Conservation (phyloP, 2,888 invertebrate genomes). For the Dasypogon diadema region DNA sequence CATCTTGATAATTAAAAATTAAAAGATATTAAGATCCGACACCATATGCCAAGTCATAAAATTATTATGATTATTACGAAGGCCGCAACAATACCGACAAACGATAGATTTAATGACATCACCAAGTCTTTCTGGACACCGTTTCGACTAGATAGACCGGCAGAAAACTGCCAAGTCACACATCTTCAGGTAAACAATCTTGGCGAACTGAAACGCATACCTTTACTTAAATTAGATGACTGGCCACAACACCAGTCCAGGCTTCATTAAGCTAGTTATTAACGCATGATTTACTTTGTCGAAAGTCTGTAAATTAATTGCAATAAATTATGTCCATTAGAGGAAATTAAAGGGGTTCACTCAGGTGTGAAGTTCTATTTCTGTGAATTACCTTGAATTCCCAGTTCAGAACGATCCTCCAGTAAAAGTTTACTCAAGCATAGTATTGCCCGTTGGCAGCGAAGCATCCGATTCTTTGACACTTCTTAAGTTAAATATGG, state of each 20-base stretch:
- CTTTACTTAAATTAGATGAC: constrained; percentile 10
- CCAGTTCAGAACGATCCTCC: constrained; percentile 3
- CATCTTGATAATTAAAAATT: neutral
- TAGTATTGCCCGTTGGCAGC: neutral
- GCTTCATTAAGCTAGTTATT: constrained; percentile 45
- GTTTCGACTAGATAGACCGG: neutral
- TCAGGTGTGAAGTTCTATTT: constrained; percentile 21
- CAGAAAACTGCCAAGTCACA: constrained; percentile 5
- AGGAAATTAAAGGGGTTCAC: constrained; percentile 5
- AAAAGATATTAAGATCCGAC: too few relatives aligned
- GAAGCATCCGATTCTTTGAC: neutral
- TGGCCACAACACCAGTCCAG: constrained; percentile 6
- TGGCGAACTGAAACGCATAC: neutral
- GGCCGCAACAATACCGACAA: neutral
- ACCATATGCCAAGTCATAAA: neutral
- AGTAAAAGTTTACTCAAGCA: constrained; percentile 3
- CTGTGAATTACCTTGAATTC: constrained; percentile 20
- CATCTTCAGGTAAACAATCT: constrained; percentile 10
- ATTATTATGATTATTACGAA: neutral
- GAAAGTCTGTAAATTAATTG: constrained; percentile 44
- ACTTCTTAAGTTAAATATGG: neutral
- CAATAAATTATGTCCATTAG: constrained; percentile 38
- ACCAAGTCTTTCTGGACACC: neutral
- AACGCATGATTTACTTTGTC: constrained; percentile 48
- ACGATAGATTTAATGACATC: neutral